Evolutionary conservation across 2,888 invertebrate genomes (phyloP), one percentile per base, ranked within the genome.

Genomic region (Meandrusa payeni): DNA sequence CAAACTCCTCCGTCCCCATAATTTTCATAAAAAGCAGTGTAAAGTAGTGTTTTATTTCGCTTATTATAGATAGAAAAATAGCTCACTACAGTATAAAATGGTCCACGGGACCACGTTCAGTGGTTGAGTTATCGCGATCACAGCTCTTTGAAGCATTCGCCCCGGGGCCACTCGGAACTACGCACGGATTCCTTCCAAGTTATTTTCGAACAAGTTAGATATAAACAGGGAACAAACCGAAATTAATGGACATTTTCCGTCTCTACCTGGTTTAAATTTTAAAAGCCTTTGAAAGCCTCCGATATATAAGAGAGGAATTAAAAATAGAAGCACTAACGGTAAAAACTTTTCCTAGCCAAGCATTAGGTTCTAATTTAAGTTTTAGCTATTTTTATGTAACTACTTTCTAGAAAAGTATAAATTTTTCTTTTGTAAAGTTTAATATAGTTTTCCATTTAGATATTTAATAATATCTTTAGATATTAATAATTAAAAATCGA

Each of bases 61-160:
- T n/a, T n/a, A n/a, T n/a, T n/a, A n/a, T n/a, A n/a, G 2, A 15
- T 15, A 15, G 4, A 15, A 15, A 15, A 27, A 32, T 50, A 3
- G 33, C 23, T 37, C 36, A 7, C 10, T 55, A 6, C 33, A 41
- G 56, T 57, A 71, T 70, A 52, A 47, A 27, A 29, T 51, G 20
- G 26, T 61, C 61, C 67, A 54, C 49, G 49, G 56, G 59, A 57
- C 66, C 57, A 52, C 60, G 65, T 66, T 65, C 67, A 58, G 64
- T 59, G 54, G 59, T 46, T 55, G 56, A 54, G 69, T 69, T 78
- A 80, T 81, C 81, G 67, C 69, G 76, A 80, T 80, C 74, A 48
- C 61, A 63, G 69, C 64, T 75, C 78, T 81, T 76, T 78, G 76
- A 77, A 66, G 57, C 62, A 48, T 53, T 41, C 58, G 68, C 72